Evolutionary conservation across 2,888 invertebrate species (phyloP).

Genomic region (Tachina lurida): DNA sequence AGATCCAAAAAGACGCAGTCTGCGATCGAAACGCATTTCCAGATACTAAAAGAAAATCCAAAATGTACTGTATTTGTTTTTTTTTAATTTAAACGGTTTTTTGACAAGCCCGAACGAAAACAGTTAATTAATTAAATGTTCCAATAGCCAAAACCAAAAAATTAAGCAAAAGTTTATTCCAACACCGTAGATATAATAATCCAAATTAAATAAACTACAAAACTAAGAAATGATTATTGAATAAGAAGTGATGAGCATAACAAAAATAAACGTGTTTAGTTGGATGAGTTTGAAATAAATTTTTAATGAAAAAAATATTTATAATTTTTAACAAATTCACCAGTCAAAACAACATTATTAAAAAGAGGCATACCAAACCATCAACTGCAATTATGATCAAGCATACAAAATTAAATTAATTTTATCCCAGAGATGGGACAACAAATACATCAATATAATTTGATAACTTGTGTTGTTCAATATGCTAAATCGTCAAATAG

Average conservation of each 20-base stretch:
- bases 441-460: no score
- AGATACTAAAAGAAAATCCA: constrained; percentile 85
- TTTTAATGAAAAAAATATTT: no score
- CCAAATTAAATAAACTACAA: not conserved
- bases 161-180: not conserved
- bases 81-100: not conserved
- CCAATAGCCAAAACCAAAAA: no score
- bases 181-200: constrained; percentile 14
- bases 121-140: not conserved
- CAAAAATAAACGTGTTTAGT: not conserved
- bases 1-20: constrained; percentile 88
- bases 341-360: no score
- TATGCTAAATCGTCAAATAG: no score
- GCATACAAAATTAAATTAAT: no score
- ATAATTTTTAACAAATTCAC: no score
- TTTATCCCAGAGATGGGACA: no score
- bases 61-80: not conserved
- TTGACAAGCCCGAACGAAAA: not conserved
- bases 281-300: not conserved
- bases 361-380: no score
- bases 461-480: no score
- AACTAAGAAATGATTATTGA: not conserved
- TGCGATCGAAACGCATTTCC: constrained; percentile 88
- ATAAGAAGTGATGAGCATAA: not conserved
- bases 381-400: no score